A percentile compares a stretch with the other conserved stretches of the same genome.
Conservation (phyloP, 2,888 invertebrate species). For the Drosophila anceps region DNA sequence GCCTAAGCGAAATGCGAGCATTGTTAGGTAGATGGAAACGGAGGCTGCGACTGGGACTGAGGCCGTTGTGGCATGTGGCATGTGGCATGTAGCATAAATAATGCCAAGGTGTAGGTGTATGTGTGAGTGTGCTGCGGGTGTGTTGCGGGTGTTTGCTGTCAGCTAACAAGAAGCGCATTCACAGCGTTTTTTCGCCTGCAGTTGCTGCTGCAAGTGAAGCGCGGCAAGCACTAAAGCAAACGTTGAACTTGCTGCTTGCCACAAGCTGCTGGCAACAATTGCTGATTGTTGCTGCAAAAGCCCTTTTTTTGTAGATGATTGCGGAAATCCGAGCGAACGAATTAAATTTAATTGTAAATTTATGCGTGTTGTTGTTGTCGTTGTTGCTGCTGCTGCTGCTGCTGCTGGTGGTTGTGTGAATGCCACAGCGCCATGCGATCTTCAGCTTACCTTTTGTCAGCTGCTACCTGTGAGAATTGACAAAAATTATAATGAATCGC, state of each 20-base stretch:
- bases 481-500: conserved; percentile 78
- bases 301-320: conserved; percentile 44
- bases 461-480: conserved; percentile 74
- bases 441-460: conserved; percentile 59
- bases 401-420: conserved; percentile 45
- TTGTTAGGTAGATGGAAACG: conserved; percentile 36
- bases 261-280: conserved; percentile 55
- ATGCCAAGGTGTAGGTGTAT: conserved; percentile 22
- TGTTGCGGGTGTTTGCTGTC: conserved; percentile 41
- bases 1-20: conserved; percentile 33
- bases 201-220: conserved; percentile 68
- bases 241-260: conserved; percentile 78
- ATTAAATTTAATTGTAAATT: conserved; percentile 81
- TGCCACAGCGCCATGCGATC: conserved; percentile 63
- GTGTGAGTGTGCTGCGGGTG: conserved; percentile 7
- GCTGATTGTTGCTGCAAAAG: conserved; percentile 50
- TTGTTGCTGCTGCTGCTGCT: too few species aligned
- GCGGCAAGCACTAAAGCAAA: conserved; percentile 72
- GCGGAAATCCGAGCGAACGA: conserved; percentile 78
- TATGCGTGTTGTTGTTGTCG: conserved; percentile 69
- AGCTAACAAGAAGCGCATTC: conserved; percentile 77
- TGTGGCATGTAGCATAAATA: conserved; percentile 47
- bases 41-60: conserved; percentile 29
- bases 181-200: conserved; percentile 30
- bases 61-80: conserved; percentile 14